Base-by-base conservation (phyloP, 2,113 vertebrate species). In the Protobothrops mucrosquamatus region DNA sequence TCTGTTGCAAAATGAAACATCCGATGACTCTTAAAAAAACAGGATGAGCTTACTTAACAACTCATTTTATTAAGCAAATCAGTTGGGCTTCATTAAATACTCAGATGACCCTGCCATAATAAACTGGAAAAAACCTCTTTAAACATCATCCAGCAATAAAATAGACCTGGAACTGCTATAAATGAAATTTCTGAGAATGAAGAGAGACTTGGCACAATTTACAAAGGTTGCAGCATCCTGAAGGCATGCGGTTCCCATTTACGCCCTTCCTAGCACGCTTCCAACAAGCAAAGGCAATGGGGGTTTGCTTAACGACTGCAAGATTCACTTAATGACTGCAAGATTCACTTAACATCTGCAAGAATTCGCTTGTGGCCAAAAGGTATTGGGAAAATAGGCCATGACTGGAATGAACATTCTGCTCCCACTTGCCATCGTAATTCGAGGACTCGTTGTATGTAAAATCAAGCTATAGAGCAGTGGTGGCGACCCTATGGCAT, bases 121-220 rank as follows among this genome's bases (percentile, higher is more conserved):
- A 92, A 88, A 92, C 48, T 9, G 59, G n/a, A n/a, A 88, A 88
- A 88, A 55, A 87, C n/a, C 29, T 92, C 87, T 88, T 74, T 69
- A 92, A 88, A 69, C 48, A 54, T 92, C n/a, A 12, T 54, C 12
- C 26, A 55, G 55, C 46, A n/a, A 51, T 88, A 54, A 92, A 92
- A 69, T 55, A 54, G 57, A 39, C 43, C 48, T 29, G 34, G 57
- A 92, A 88, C 86, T 54, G 23, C 20, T 2, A 39, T 64, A 51
- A 92, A 92, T 59, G 39, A n/a, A 92, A 87, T 46, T n/a, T 52
- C 55, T 4, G 34, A 64, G 56, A 57, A n/a, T 85, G 34, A 51
- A n/a, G 29, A 18, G n/a, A 74, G n/a, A 2, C n/a, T 34, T 20
- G 15, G 3, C 18, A 2, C 1, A 14, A 52, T 51, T 87, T 64